These are phyloP conservation scores for Ptilodon capucinus DNA, from an alignment of 2,888 invertebrate species.

Conservation along the genomic window DNA sequence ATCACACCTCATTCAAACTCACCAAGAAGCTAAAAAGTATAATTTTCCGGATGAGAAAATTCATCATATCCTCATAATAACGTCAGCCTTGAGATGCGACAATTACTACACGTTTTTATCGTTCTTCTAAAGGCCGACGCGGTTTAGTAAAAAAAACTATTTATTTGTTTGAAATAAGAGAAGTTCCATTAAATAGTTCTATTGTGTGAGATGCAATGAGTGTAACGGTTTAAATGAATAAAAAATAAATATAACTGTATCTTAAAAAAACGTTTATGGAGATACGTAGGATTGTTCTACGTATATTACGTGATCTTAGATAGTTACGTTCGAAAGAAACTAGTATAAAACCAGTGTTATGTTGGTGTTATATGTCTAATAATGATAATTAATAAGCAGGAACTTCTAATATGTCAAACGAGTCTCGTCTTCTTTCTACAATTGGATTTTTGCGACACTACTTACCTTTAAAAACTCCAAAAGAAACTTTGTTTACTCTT, in stretches of 20 bases:
- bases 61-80: neutral
- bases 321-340: no score
- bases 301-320: no score
- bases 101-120: neutral
- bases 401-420: no score
- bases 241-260: neutral
- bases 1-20: no score
- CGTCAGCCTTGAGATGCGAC: neutral
- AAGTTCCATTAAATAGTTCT: neutral
- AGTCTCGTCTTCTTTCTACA: no score
- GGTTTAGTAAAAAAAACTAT: neutral
- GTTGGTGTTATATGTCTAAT: no score
- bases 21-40: neutral
- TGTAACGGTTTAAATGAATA: conserved; percentile 6
- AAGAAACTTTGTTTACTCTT: no score
- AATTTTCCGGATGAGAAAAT: neutral
- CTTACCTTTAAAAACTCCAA: no score
- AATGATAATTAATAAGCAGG: no score
- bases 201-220: conserved; percentile 11
- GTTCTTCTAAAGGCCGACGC: neutral
- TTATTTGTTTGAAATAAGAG: neutral
- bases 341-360: no score
- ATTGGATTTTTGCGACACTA: no score
- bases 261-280: neutral
- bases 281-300: no score